Conservation (phyloP, 2,113 vertebrate genomes). For the Amazona vittata region DNA sequence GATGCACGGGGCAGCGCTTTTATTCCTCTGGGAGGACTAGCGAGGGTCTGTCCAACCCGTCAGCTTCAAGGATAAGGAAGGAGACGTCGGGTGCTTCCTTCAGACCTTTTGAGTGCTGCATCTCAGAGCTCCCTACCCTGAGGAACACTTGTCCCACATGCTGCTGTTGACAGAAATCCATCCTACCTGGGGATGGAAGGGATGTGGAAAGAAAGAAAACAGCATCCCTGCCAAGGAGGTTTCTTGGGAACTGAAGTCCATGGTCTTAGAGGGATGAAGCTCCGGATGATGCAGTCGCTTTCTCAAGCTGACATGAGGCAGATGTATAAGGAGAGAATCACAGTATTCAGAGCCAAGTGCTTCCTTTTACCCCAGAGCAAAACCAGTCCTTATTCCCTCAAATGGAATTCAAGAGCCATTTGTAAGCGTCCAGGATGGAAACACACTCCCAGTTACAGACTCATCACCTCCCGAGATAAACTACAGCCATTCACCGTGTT, state of each 20-base stretch:
- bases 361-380: neutral
- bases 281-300: neutral
- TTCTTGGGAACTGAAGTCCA: neutral
- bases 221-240: neutral
- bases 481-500: fast-evolving
- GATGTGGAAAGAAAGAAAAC: neutral
- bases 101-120: fast-evolving
- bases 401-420: constrained; percentile 5
- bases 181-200: neutral
- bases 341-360: neutral
- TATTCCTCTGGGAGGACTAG: neutral
- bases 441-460: neutral
- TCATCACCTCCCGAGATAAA: neutral
- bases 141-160: neutral
- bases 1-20: neutral
- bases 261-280: neutral
- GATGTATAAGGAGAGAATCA: neutral
- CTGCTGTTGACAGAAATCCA: neutral
- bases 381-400: neutral
- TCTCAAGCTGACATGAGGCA: neutral
- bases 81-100: neutral
- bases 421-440: neutral
- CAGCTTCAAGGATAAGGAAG: neutral
- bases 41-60: neutral
- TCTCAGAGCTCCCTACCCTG: neutral